These are phyloP conservation scores for Pogonocherus hispidulus DNA, from an alignment of 2,888 invertebrate species.

Conservation along the genomic window DNA sequence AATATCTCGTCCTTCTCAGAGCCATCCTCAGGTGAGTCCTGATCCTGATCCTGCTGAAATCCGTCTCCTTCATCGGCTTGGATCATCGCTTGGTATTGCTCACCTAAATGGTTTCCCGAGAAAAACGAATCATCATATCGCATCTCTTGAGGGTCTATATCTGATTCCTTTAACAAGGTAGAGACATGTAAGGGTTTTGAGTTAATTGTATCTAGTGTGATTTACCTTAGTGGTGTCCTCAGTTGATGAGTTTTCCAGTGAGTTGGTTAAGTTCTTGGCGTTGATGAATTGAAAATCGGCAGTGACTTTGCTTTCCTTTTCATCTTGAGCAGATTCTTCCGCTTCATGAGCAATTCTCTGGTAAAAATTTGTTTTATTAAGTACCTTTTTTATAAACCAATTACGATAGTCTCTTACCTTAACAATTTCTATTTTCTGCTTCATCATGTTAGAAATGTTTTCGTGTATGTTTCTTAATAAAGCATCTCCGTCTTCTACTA, in stretches of 20 bases:
- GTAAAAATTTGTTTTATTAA: slow-evolving; percentile 53
- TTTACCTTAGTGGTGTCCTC: slow-evolving; percentile 42
- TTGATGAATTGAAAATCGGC: slow-evolving; percentile 78
- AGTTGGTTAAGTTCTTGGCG: slow-evolving; percentile 76
- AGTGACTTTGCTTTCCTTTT: slow-evolving; percentile 71
- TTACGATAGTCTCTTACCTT: no score
- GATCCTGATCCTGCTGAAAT: slow-evolving; percentile 59
- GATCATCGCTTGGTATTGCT: slow-evolving; percentile 55
- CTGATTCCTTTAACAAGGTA: slow-evolving; percentile 34
- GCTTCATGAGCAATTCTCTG: slow-evolving; percentile 91
- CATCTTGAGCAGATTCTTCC: slow-evolving; percentile 82
- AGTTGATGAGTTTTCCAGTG: slow-evolving; percentile 67
- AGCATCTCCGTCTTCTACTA: slow-evolving; percentile 81
- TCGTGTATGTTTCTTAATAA: slow-evolving; percentile 87
- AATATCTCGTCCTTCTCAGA: slow-evolving; percentile 49
- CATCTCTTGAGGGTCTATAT: slow-evolving; percentile 51
- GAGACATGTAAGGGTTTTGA: neutral
- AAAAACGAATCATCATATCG: slow-evolving; percentile 56
- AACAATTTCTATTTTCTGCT: slow-evolving; percentile 89
- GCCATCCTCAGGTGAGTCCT: slow-evolving; percentile 48
- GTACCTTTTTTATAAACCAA: no score
- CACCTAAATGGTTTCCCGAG: slow-evolving; percentile 42
- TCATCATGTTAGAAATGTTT: slow-evolving; percentile 90
- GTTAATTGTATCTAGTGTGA: neutral
- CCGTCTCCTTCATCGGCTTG: slow-evolving; percentile 58